Conservation (phyloP, 2,888 invertebrate genomes). For the Allacma fusca region DNA sequence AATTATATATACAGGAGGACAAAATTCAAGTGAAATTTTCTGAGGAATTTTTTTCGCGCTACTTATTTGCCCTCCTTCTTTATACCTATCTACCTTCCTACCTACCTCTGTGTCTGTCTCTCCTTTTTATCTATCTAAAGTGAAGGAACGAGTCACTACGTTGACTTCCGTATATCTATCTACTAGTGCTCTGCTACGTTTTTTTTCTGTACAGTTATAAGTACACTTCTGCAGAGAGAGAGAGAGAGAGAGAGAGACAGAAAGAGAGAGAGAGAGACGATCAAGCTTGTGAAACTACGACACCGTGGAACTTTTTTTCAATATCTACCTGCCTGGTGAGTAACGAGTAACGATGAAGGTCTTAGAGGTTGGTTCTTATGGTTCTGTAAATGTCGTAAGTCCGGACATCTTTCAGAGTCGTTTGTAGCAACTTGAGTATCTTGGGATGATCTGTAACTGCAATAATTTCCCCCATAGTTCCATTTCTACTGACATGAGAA, state of each 20-base stretch:
- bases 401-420: neutral
- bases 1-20: neutral
- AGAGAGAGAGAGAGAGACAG: no score
- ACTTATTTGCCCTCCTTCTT: neutral
- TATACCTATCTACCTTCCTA: neutral
- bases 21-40: constrained; percentile 5
- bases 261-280: neutral
- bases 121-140: no score
- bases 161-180: no score
- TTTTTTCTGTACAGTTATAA: no score
- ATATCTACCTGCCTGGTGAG: constrained; percentile 36
- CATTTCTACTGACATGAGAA: constrained; percentile 40
- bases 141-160: no score
- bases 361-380: constrained; percentile 9
- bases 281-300: neutral
- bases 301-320: constrained; percentile 35
- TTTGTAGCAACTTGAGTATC: neutral
- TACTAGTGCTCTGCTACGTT: no score
- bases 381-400: neutral
- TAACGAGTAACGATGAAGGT: constrained; percentile 32
- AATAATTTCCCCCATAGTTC: constrained; percentile 34
- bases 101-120: no score
- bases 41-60: neutral
- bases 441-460: constrained; percentile 23
- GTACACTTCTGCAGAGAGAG: no score